These are phyloP conservation scores for Puffinus mauretanicus DNA, from an alignment of 2,113 vertebrate genomes.

Conservation along the genomic window DNA sequence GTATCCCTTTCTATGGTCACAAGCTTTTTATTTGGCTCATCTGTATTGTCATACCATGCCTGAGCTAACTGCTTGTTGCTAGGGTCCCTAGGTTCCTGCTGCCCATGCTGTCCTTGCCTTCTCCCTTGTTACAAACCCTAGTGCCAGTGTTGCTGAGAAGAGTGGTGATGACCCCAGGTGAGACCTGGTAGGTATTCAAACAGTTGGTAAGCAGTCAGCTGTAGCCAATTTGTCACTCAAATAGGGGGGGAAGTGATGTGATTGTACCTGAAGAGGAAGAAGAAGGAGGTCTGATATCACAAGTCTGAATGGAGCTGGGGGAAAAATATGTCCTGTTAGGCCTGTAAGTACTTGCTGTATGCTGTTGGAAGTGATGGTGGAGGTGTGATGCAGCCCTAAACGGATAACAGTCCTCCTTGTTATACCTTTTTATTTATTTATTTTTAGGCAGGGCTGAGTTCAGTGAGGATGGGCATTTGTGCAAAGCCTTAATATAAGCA, in stretches of 20 bases:
- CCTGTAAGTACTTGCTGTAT: not conserved
- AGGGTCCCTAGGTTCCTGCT: not conserved
- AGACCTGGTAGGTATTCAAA: not conserved
- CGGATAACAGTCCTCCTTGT: not conserved
- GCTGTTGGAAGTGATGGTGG: not conserved
- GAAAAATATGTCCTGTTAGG: not conserved
- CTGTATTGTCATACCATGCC: not conserved
- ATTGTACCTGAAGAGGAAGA: rapidly evolving
- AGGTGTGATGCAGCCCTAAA: not conserved
- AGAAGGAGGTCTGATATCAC: rapidly evolving
- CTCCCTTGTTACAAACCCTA: not conserved
- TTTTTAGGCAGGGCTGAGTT: not conserved
- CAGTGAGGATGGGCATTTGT: not conserved
- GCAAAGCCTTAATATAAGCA: not conserved
- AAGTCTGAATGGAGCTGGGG: not conserved
- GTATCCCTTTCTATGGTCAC: not conserved
- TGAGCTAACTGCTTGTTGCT: not conserved
- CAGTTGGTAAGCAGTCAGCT: not conserved
- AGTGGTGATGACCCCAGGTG: not conserved
- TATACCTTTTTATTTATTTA: not conserved
- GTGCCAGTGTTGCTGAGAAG: not conserved
- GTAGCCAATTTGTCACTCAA: not conserved
- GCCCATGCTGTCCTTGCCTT: not conserved
- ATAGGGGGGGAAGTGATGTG: not conserved
- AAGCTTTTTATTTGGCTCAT: not conserved